Evolutionary conservation across 2,888 invertebrate species (phyloP).

Genomic region (Caenorhabditis plicata): DNA sequence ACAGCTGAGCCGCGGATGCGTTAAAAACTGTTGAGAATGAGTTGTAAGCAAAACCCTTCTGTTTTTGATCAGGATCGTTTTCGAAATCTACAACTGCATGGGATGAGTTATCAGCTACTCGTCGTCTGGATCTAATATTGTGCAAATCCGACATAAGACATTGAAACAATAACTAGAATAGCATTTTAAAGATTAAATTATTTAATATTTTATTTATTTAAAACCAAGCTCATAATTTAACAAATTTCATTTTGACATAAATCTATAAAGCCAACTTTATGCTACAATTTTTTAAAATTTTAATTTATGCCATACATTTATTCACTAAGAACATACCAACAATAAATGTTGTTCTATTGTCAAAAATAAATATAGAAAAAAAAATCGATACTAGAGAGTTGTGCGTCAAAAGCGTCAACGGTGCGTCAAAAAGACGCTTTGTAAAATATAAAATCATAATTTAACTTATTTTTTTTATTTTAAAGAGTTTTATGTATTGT

Average conservation of each 20-base stretch:
- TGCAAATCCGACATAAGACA: conserved; percentile 54
- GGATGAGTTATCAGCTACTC: conserved; percentile 23
- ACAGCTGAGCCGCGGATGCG: conserved; percentile 57
- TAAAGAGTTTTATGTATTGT: too few species aligned
- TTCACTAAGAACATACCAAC: too few species aligned
- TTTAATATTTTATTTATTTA: too few species aligned
- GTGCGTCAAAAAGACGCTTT: conserved; percentile 19
- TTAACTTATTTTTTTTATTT: not conserved
- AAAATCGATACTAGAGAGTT: conserved; percentile 18
- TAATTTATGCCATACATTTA: too few species aligned
- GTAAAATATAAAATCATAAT: conserved; percentile 1
- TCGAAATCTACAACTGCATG: conserved; percentile 17
- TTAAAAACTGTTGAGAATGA: conserved; percentile 54
- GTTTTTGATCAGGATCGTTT: conserved; percentile 34
- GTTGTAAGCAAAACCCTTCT: conserved; percentile 28
- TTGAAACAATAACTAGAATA: too few species aligned
- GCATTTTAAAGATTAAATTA: too few species aligned
- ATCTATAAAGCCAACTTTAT: too few species aligned
- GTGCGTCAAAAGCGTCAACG: conserved; percentile 21
- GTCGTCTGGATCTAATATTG: conserved; percentile 40
- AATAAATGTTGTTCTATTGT: too few species aligned
- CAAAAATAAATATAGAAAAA: conserved; percentile 10
- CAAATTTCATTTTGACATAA: too few species aligned
- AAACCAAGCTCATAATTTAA: too few species aligned
- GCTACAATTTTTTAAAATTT: too few species aligned